These are phyloP conservation scores for Gisinianus flammeolus DNA, from an alignment of 2,888 invertebrate species.

Conservation along the genomic window DNA sequence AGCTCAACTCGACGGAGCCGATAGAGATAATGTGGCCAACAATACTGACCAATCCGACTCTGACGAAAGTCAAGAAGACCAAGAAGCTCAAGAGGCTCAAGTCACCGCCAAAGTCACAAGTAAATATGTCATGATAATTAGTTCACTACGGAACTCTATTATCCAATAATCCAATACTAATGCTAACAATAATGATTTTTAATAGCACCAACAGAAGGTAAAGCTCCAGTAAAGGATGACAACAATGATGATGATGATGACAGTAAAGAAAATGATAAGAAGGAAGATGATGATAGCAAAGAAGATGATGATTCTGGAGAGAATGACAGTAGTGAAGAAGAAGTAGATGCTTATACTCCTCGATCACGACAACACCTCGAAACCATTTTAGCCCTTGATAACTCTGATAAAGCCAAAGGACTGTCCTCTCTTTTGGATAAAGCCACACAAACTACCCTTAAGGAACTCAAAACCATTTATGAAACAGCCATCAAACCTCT, in stretches of 20 bases:
- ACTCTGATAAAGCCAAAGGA: constrained; percentile 71
- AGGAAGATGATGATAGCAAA: constrained; percentile 39
- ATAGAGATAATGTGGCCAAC: constrained; percentile 56
- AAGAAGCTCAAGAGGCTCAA: constrained; percentile 58
- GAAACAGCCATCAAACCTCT: constrained; percentile 87
- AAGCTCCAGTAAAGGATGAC: constrained; percentile 7
- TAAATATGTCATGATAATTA: background rate
- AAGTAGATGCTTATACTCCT: constrained; percentile 67
- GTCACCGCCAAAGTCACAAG: constrained; percentile 52
- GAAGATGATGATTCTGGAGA: constrained; percentile 45
- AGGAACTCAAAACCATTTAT: constrained; percentile 83
- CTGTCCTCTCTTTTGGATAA: constrained; percentile 74
- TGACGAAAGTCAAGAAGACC: constrained; percentile 56
- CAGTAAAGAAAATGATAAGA: constrained; percentile 32
- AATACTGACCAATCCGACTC: constrained; percentile 56
- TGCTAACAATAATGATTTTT: too few species aligned
- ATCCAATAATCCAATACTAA: too few species aligned
- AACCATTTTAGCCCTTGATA: constrained; percentile 77
- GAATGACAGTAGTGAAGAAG: constrained; percentile 53
- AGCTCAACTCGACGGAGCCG: constrained; percentile 55
- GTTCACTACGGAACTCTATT: too few species aligned
- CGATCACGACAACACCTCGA: constrained; percentile 80
- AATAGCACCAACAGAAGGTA: constrained; percentile 14
- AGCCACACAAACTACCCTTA: constrained; percentile 77
- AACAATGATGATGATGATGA: constrained; percentile 22